These are phyloP conservation scores for Pristionchus arcanus DNA, from an alignment of 2,888 invertebrate species.

Conservation along the genomic window DNA sequence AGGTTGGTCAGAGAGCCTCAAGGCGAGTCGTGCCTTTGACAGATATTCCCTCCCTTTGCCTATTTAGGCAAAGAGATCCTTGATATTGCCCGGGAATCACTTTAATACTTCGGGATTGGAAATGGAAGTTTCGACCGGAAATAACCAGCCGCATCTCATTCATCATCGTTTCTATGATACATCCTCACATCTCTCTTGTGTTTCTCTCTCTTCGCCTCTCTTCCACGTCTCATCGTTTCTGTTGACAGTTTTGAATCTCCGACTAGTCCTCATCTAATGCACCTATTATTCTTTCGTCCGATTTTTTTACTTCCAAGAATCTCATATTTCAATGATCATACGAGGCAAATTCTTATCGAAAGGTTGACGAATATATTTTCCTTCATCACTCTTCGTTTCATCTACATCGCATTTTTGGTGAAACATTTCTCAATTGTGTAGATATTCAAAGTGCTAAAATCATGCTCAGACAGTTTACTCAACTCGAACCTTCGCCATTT, in stretches of 20 bases:
- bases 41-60: neutral
- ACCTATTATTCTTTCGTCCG: neutral
- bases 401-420: no score
- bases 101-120: neutral
- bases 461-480: no score
- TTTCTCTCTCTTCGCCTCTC: constrained; percentile 38
- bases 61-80: neutral
- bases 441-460: no score
- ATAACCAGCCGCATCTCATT: neutral
- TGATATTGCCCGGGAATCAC: constrained; percentile 7
- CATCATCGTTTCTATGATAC: constrained; percentile 50
- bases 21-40: neutral
- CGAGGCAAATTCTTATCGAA: no score
- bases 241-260: neutral
- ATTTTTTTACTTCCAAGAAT: neutral
- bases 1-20: constrained; percentile 20
- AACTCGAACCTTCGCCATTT: no score
- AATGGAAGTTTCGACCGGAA: neutral
- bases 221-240: neutral
- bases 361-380: no score
- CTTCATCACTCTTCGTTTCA: no score
- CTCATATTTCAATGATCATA: no score
- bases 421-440: no score
- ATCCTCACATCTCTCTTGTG: constrained; percentile 44
- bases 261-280: neutral